Base-by-base conservation (phyloP, 2,113 vertebrate species). In the Elgaria multicarinata region DNA sequence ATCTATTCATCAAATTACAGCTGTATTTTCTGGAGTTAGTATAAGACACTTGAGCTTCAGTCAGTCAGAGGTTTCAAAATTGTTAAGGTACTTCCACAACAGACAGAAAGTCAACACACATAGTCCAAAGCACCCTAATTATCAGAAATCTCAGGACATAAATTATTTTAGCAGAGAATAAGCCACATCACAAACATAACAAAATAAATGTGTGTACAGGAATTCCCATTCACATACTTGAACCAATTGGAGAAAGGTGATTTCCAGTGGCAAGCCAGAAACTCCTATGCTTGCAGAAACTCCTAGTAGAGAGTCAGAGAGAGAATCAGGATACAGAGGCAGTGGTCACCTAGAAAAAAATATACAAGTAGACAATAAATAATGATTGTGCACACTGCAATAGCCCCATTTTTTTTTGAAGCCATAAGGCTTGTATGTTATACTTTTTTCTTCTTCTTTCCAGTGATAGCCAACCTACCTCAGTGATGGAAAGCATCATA, bases 21-120 rank as follows among this genome's bases (percentile, higher is more conserved):
- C 53, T 62, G 53, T 62, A 81, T 62, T 62, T 62, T n/a, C 36
- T 53, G 79, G 79, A 81, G 62, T 39, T 50, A 22, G 79, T 53
- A 80, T 80, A 33, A 80, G 50, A 80, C 50, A 22, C 79, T 81
- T 58, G 79, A 53, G 55, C 79, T 81, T 81, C 79, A 81, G 31
- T 39, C 10, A 39, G 53, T 58, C 53, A 81, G 53, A 39, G 36
- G 58, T 66, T 66, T 83, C 39, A 66, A 24, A 83, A 28, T 83
- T 66, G 58, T 83, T 62, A 39, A 81, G n/a, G 58, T 55, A 58
- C 58, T 81, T 62, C 53, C 9, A n/a, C 50, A 81, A 81, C n/a
- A 81, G n/a, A 55, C 53, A 62, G 79, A 81, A 81, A 81, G 79
- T 20, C 53, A 81, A 62, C 58, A 62, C 31, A 53, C 36, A 53